Evolutionary conservation across 2,888 invertebrate genomes (phyloP).

Genomic region (Bimastos eiseni): DNA sequence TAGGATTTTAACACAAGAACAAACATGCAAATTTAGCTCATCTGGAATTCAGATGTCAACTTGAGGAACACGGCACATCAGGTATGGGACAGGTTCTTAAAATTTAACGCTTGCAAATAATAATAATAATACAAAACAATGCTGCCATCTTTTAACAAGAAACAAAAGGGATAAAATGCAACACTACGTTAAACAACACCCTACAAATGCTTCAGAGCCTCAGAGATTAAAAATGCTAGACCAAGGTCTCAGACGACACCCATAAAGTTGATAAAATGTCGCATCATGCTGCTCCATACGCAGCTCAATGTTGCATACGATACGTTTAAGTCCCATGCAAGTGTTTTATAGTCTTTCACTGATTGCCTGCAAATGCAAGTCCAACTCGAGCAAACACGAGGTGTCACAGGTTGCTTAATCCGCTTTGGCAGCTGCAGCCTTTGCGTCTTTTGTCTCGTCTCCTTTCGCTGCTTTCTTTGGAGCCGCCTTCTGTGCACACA

Average conservation of each 20-base stretch:
- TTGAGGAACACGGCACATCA: neutral
- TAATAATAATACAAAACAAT: neutral
- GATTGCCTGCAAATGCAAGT: constrained; percentile 20
- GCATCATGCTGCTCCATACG: neutral
- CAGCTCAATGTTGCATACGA: constrained; percentile 13
- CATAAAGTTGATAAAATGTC: neutral
- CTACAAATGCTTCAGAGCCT: constrained; percentile 6
- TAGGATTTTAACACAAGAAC: neutral
- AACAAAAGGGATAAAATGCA: constrained; percentile 1
- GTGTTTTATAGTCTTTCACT: constrained; percentile 13
- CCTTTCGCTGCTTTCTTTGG: constrained; percentile 17
- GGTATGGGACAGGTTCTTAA: neutral
- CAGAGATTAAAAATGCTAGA: constrained; percentile 9
- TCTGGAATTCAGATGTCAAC: neutral
- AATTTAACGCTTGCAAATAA: neutral
- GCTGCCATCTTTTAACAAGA: neutral
- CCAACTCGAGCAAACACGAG: neutral
- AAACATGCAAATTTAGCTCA: neutral
- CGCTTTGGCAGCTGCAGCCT: constrained; percentile 1
- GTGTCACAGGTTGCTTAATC: neutral
- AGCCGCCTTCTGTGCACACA: neutral
- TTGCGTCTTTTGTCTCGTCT: neutral
- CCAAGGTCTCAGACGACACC: neutral
- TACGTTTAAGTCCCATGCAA: constrained; percentile 10
- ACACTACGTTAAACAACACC: constrained; percentile 13